Evolutionary conservation across 2,113 vertebrate species (phyloP), one percentile per base, ranked within the genome.

Genomic region (Cygnus buccinator): DNA sequence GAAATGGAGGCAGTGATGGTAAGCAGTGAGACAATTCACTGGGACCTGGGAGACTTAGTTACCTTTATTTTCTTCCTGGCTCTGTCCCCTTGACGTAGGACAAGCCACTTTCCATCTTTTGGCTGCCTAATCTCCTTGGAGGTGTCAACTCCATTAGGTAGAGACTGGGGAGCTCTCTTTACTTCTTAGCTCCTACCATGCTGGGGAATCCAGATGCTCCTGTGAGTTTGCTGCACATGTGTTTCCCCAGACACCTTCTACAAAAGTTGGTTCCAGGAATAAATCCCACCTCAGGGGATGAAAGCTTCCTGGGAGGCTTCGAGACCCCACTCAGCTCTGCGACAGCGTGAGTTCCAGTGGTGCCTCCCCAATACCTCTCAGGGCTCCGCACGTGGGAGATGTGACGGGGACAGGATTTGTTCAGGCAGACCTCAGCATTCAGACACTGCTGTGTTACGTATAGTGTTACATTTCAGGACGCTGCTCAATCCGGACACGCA

Each of bases 221-320:
- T 3, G 2, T 4, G 13, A 14, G 10, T 33, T n/a, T 43, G 17
- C 35, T 67, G 28, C 23, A 28, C 0, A 1, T 25, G 19, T 35
- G 4, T 55, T 80, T 52, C 74, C 73, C 65, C 54, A 46, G 74
- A n/a, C 37, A 87, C 8, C 77, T 52, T 50, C 74, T 39, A 9
- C 39, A n/a, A 52, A 55, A 31, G 19, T 9, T 46, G 62, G 10
- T 22, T 29, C 16, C 23, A 57, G 74, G 35, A 57, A 50, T 50
- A 39, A 75, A 54, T 23, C 26, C 63, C 9, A 1, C 48, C 48
- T 55, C 63, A 29, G 22, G 55, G 78, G 14, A 37, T 28, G 18
- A 67, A 75, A 74, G 20, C 66, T 78, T 73, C 35, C 16, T 54
- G 67, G 14, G 52, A 46, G 31, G 35, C 57, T 65, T 71, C 17